Conservation (phyloP, 2,113 vertebrate species). For the Sitta europaea region DNA sequence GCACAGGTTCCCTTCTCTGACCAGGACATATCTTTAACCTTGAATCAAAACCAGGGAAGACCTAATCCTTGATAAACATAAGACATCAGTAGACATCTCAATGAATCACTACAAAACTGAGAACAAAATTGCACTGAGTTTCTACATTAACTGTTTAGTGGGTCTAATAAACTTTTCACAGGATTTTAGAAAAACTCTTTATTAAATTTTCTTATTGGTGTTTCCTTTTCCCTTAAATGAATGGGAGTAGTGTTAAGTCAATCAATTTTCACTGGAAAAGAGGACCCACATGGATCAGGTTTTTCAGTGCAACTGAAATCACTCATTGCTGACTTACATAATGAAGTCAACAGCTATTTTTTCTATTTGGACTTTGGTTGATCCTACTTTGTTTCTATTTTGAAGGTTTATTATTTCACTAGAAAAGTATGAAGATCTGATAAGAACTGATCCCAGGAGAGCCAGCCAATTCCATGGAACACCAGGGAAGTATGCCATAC, state of each 20-base stretch:
- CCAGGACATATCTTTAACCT: background rate
- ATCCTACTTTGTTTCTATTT: background rate
- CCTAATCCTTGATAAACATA: background rate
- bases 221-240: background rate
- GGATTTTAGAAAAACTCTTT: background rate
- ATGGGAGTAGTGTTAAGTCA: background rate
- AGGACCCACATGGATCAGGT: background rate
- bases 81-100: background rate
- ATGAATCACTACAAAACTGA: background rate
- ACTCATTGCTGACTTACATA: background rate
- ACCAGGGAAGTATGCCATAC: background rate
- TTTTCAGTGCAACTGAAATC: background rate
- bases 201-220: background rate
- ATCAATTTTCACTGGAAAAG: background rate
- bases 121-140: background rate
- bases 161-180: background rate
- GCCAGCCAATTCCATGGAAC: background rate
- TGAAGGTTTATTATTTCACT: background rate
- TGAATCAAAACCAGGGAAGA: background rate
- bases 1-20: background rate
- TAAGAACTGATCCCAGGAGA: background rate
- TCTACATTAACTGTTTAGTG: background rate
- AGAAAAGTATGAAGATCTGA: constrained; percentile 10
- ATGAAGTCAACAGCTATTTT: background rate
- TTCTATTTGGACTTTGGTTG: background rate